These are phyloP conservation scores for Coracias cyanogaster DNA, from an alignment of 2,797 vertebrate species.

Conservation along the genomic window DNA sequence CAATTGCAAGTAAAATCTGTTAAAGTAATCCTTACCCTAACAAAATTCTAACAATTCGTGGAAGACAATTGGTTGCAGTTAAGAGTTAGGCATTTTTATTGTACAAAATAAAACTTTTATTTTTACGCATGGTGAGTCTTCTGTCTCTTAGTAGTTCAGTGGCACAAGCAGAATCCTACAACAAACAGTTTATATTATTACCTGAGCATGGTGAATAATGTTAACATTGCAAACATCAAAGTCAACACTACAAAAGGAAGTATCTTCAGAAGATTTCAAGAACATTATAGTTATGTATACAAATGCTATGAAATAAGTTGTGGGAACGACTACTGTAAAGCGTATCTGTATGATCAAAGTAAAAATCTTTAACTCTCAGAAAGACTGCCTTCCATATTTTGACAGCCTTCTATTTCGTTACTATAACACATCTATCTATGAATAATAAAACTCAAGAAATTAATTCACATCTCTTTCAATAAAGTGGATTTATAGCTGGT, in stretches of 20 bases:
- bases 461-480: slow-evolving; percentile 64
- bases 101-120: not conserved
- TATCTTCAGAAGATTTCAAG: slow-evolving; percentile 52
- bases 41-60: not conserved
- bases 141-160: slow-evolving; percentile 40
- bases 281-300: slow-evolving; percentile 36
- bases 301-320: slow-evolving; percentile 24
- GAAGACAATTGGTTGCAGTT: not conserved
- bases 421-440: slow-evolving; percentile 32
- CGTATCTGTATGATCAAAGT: slow-evolving; percentile 57
- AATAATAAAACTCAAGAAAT: slow-evolving; percentile 47
- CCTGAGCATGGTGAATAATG: slow-evolving; percentile 53
- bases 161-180: slow-evolving; percentile 42
- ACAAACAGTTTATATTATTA: slow-evolving; percentile 39
- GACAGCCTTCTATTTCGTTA: slow-evolving; percentile 42
- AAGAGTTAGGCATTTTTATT: not conserved
- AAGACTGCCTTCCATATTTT: slow-evolving; percentile 69
- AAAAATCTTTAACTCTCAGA: slow-evolving; percentile 53
- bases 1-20: not conserved
- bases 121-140: slow-evolving; percentile 40
- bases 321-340: slow-evolving; percentile 48
- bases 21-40: not conserved
- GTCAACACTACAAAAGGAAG: slow-evolving; percentile 6
- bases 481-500: slow-evolving; percentile 49
- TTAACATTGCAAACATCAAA: slow-evolving; percentile 46